These are phyloP conservation scores for Craniophora ligustri DNA, from an alignment of 2,888 invertebrate species.

Conservation along the genomic window DNA sequence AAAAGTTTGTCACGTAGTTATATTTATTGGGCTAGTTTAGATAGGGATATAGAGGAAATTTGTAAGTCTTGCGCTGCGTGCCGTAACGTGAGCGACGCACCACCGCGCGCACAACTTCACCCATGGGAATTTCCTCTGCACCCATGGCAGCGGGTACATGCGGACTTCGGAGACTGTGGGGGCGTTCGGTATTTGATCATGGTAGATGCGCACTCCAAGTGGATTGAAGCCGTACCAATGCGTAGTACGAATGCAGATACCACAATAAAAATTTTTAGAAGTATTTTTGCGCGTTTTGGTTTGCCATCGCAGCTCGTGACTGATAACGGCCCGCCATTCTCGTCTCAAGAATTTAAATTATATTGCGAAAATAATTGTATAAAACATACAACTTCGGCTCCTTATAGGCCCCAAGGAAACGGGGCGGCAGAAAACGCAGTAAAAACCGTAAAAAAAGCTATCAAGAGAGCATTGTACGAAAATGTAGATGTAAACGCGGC, in stretches of 20 bases:
- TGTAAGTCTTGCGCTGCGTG: background rate
- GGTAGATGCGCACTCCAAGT: background rate
- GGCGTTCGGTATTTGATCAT: background rate
- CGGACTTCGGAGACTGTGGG: background rate
- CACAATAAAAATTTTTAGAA: background rate
- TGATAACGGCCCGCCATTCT: background rate
- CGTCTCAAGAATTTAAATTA: background rate
- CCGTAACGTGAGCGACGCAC: background rate
- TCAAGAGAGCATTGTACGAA: background rate
- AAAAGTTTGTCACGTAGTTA: background rate
- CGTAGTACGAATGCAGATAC: background rate
- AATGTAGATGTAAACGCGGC: background rate
- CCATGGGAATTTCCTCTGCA: background rate
- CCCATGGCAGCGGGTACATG: background rate
- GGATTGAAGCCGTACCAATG: background rate
- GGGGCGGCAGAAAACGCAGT: slow-evolving; percentile 1
- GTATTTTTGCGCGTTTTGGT: background rate
- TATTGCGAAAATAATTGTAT: background rate
- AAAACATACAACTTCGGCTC: background rate
- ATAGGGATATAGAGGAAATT: background rate
- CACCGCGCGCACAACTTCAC: background rate
- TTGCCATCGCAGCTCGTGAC: background rate
- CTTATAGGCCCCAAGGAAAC: background rate
- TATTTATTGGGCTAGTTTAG: background rate
- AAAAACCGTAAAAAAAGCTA: background rate